phyloP scores from a whole-genome alignment of 2,797 vertebrate species.

The Knipowitschia caucasica region DNA sequence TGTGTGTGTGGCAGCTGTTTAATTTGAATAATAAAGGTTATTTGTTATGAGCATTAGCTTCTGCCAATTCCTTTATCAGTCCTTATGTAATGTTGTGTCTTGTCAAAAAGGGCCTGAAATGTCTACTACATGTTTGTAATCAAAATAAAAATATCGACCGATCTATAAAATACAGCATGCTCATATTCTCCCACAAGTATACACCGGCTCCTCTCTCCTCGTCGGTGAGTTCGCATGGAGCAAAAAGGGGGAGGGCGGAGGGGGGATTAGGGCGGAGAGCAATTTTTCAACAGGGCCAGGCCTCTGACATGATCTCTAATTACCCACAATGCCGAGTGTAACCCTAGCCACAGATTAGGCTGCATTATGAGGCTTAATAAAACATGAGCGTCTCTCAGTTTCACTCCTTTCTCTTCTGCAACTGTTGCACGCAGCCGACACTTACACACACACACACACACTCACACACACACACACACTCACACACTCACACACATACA shows the following conservation, averaged over 20 bases:
- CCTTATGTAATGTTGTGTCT: too few species aligned
- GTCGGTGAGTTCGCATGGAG: constrained; percentile 8
- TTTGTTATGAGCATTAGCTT: too few species aligned
- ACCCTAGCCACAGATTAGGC: constrained; percentile 69
- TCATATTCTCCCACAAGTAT: neutral
- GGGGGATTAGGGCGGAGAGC: constrained; percentile 69
- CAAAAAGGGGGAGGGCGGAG: constrained; percentile 43
- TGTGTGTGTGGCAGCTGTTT: too few species aligned
- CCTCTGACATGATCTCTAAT: constrained; percentile 74
- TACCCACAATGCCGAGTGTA: constrained; percentile 73
- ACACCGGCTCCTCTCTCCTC: constrained; percentile 35
- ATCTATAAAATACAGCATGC: too few species aligned
- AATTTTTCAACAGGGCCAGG: constrained; percentile 65
- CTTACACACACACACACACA: too few species aligned
- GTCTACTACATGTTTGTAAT: too few species aligned
- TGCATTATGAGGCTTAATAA: constrained; percentile 74
- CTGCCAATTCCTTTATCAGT: too few species aligned
- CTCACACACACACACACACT: too few species aligned
- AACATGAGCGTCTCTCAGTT: constrained; percentile 69
- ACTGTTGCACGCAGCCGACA: constrained; percentile 51
- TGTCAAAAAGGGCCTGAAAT: too few species aligned
- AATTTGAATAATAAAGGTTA: too few species aligned
- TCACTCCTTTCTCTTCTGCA: constrained; percentile 55
- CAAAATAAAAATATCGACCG: neutral
- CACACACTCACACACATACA: too few species aligned